phyloP scores from a whole-genome alignment of 2,113 vertebrate genomes.

The Grammomys surdaster region DNA sequence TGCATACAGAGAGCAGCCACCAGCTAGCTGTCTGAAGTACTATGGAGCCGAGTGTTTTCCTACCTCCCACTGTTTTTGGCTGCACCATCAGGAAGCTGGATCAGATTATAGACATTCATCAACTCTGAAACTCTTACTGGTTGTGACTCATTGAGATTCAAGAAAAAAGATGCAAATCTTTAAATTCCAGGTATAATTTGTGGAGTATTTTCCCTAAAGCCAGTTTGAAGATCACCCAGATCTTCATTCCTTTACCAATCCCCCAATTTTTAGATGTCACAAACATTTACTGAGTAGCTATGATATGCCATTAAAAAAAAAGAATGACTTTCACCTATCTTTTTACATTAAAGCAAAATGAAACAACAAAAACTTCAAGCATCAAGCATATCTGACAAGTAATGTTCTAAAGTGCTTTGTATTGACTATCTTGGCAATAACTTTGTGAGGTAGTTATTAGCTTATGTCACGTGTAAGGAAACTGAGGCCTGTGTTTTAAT shows the following conservation, averaged over 20 bases:
- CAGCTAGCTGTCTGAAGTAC: background rate
- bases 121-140: background rate
- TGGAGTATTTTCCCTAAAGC: background rate
- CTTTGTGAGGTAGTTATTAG: background rate
- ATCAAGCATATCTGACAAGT: background rate
- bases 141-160: background rate
- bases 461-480: background rate
- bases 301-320: no score
- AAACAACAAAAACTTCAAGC: background rate
- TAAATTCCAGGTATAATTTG: background rate
- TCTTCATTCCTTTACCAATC: background rate
- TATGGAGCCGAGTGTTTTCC: background rate
- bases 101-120: background rate
- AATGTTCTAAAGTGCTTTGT: background rate
- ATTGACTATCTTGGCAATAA: background rate
- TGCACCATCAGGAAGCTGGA: background rate
- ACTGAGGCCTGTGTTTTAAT: background rate
- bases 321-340: background rate
- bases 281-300: background rate
- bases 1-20: background rate
- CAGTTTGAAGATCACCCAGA: background rate
- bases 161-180: background rate
- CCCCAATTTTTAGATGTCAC: background rate
- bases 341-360: background rate
- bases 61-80: background rate